Evolutionary conservation across 2,113 vertebrate genomes (phyloP), one percentile per base, ranked within the genome.

Genomic region (Callipepla squamata): DNA sequence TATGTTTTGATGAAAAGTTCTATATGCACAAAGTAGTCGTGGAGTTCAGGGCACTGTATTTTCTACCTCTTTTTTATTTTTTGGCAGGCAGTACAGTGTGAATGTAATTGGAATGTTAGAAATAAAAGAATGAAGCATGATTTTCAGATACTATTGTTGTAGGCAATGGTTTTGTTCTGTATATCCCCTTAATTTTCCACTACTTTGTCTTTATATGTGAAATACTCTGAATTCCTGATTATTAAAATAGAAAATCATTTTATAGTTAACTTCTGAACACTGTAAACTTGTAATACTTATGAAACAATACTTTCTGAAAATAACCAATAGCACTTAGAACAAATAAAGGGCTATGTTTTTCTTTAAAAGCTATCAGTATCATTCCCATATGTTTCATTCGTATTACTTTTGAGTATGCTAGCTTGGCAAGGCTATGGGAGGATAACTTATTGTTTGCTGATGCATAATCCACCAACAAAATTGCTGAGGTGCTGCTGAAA

Each of bases 201-300:
- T 42, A 26, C 7, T 81, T 12, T 28, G 20, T 66, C 17, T 76
- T 82, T 61, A 2, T 66, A 23, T 48, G 21, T 59, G 58, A 81
- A 65, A 81, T 85, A 69, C 9, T 68, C 23, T 40, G 26, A 73
- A 63, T 59, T 85, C n/a, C 26, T 59, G 40, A 67, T 92, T 95
- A 89, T 89, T 94, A 91, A 89, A 85, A 80, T 44, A 11, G 9
- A 89, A 92, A 89, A 90, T 87, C 18, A 89, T 80, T 89, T 92
- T 73, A 72, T n/a, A 14, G 42, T 79, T 95, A 89, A 68, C n/a
- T 86, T 82, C 48, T 73, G 30, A 62, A 85, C 30, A 51, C 21
- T 55, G 7, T 73, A 85, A 89, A 22, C 36, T 81, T 57, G 36
- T 84, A 72, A 53, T 86, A 38, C 32, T 68, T 66, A 61, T 20